Evolutionary conservation across 2,888 invertebrate species (phyloP).

Genomic region (Caenorhabditis sp.): DNA sequence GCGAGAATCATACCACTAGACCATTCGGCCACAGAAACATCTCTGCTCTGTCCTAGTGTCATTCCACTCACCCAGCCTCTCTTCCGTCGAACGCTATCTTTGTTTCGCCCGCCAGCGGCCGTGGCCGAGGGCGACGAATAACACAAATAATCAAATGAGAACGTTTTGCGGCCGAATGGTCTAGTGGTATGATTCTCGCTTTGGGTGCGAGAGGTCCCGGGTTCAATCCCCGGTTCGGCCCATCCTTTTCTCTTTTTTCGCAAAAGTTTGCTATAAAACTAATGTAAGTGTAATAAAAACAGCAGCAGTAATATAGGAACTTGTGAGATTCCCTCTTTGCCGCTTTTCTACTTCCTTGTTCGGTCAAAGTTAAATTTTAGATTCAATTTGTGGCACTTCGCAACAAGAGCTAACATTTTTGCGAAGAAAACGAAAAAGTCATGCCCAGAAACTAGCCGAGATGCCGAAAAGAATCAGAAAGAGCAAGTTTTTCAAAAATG

Average conservation of each 20-base stretch:
- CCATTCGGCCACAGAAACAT: conserved; percentile 65
- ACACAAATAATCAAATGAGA: neutral
- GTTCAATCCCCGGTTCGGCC: conserved; percentile 76
- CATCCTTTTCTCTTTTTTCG: conserved; percentile 41
- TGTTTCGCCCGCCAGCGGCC: neutral
- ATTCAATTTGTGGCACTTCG: no score
- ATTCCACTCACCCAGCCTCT: conserved; percentile 19
- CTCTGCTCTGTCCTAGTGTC: conserved; percentile 2
- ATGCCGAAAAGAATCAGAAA: neutral
- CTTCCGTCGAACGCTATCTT: neutral
- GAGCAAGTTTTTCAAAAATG: neutral
- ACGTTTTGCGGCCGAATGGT: conserved; percentile 68
- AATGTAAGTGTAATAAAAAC: no score
- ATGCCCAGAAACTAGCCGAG: no score
- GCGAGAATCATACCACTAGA: conserved; percentile 79
- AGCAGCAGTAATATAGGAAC: no score
- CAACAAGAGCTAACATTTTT: no score
- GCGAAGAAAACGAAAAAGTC: no score
- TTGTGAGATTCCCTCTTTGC: no score
- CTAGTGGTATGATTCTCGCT: conserved; percentile 79
- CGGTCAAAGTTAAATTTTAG: no score
- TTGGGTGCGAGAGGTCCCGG: conserved; percentile 79
- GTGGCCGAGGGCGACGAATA: neutral
- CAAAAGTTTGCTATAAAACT: no score
- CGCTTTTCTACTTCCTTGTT: no score